Base-by-base conservation (phyloP, 2,888 invertebrate genomes). In the Axea sp. region DNA sequence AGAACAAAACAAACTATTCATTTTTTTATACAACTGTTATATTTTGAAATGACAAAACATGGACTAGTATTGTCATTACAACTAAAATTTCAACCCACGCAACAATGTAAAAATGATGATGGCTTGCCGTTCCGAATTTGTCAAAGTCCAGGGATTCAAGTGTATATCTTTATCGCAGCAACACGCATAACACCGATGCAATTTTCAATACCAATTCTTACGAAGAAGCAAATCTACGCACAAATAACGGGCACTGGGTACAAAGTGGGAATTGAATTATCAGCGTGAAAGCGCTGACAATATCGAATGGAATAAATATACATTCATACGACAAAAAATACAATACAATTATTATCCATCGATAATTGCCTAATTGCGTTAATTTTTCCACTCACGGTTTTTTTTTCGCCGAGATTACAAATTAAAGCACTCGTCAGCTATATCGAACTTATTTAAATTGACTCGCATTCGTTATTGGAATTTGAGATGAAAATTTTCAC, bases 131-230 rank as follows among this genome's bases (percentile, higher is more conserved):
- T n/a, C n/a, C n/a, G n/a, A n/a, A n/a, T n/a, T n/a, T n/a, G n/a
- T n/a, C n/a, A n/a, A n/a, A n/a, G n/a, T n/a, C n/a, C n/a, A n/a
- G n/a, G n/a, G n/a, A n/a, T n/a, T n/a, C n/a, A n/a, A n/a, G n/a
- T n/a, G n/a, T 60, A 47, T 55, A 55, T 57, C 47, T 55, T 67
- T 59, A 51, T 69, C 45, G 68, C 59, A 60, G 47, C 28, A 39
- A 71, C 62, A 62, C 62, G 55, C 71, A 62, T 47, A 71, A 62
- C 71, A 62, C 71, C 35, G 55, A 47, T 71, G 55, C 71, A 62
- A 71, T 28, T 45, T 62, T 55, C 28, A 11, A 57, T 71, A 39
- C 26, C 15, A 59, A 59, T 8, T 69, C 15, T 35, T 69, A 45
- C 24, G 68, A 60, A 31, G 49, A 43, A 51, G 59, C 68, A 68